Conservation (phyloP, 2,888 invertebrate genomes). For the Rhogogaster chlorosoma region DNA sequence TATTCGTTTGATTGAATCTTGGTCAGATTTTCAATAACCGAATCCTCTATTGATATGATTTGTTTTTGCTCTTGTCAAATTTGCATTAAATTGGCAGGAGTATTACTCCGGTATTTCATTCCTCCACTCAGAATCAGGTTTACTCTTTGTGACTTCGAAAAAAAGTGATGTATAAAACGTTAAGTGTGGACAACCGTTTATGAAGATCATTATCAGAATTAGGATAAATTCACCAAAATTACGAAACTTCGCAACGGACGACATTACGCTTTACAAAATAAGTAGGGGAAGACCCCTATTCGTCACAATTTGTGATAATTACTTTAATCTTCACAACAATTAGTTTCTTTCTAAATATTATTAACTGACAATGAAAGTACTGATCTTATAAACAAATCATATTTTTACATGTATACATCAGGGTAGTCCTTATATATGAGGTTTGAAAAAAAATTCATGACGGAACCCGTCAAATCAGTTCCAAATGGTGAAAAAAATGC, state of each 20-base stretch:
- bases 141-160: not conserved
- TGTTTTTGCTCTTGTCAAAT: not conserved
- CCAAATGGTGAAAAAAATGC: too few relatives aligned
- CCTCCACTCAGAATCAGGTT: not conserved
- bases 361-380: too few relatives aligned
- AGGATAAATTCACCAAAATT: not conserved
- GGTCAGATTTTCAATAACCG: not conserved
- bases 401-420: too few relatives aligned
- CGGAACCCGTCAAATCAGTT: too few relatives aligned
- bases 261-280: not conserved
- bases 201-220: not conserved
- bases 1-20: not conserved
- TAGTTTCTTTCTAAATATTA: too few relatives aligned
- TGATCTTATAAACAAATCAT: too few relatives aligned
- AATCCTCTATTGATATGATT: not conserved
- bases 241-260: not conserved
- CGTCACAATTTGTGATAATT: not conserved
- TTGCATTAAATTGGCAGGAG: not conserved
- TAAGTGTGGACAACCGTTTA: not conserved
- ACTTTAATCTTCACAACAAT: too few relatives aligned
- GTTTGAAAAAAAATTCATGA: too few relatives aligned
- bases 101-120: not conserved
- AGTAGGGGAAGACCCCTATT: not conserved
- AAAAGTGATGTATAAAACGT: not conserved
- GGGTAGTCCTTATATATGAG: too few relatives aligned